Conservation (phyloP, 2,113 vertebrate genomes). For the Dissostichus mawsoni region DNA sequence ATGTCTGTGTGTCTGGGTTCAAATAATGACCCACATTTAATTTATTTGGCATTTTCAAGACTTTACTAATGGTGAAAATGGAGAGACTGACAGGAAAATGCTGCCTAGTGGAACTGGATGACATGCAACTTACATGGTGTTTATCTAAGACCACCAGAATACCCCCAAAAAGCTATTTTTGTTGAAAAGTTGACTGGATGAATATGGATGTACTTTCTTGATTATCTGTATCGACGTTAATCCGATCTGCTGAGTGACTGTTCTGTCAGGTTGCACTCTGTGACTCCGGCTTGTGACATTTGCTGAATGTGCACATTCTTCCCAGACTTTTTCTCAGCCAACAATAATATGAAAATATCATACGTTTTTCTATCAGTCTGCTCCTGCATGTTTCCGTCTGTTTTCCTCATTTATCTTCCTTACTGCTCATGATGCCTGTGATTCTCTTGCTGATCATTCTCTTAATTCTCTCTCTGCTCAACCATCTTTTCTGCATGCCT, state of each 20-base stretch:
- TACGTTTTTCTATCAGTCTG: constrained; percentile 24
- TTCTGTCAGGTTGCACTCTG: constrained; percentile 29
- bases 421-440: constrained; percentile 30
- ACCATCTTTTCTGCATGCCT: constrained; percentile 11
- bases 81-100: neutral
- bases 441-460: constrained; percentile 17
- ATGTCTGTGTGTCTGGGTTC: constrained; percentile 22
- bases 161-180: neutral
- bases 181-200: neutral
- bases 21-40: constrained; percentile 17
- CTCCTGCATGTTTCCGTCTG: constrained; percentile 36
- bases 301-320: constrained; percentile 71
- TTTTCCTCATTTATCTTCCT: constrained; percentile 49
- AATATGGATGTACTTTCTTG: constrained; percentile 1
- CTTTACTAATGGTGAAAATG: neutral
- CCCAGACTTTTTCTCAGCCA: constrained; percentile 36
- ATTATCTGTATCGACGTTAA: constrained; percentile 3
- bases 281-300: constrained; percentile 45
- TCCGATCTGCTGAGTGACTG: neutral
- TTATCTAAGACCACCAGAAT: neutral
- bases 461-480: constrained; percentile 1
- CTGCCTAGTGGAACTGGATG: neutral
- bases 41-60: neutral
- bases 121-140: neutral
- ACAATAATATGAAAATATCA: constrained; percentile 45